Base-by-base conservation (phyloP, 2,888 invertebrate genomes). In the Spisula solida region DNA sequence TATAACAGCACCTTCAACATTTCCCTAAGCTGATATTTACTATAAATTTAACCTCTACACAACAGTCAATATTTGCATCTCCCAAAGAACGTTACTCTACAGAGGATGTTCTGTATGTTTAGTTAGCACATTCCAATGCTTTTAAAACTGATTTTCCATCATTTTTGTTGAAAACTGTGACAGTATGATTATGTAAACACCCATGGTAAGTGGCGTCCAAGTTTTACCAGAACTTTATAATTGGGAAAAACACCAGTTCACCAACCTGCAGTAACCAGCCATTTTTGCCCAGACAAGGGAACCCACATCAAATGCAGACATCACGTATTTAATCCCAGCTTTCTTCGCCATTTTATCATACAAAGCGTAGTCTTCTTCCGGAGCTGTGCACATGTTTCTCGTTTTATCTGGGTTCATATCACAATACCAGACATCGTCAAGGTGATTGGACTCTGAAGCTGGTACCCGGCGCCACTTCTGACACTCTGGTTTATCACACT, bases 261-360 rank as follows among this genome's bases (percentile, higher is more conserved):
- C 48, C 60, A 90, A 95, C 96, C 94, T 95, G 91, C 95, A 95
- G 87, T 95, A 96, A 31, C 96, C 96, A 60, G 93, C 70, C 91
- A 95, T 94, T 90, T 95, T 96, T 20, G 96, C 95, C 96, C 95
- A 96, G 25, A 96, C 96, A 34, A 96, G 92, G 0, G 93, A 88
- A 2, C 96, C 96, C 25, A 92, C 93, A 25, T 89, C 82, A 14
- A 96, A 84, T 55, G 90, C 88, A 1, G 96, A 95, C 89, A 94
- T 92, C 10, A 95, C 92, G 91, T 94, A 95, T 83, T 93, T 94
- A 34, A 95, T 92, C 2, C 95, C 94, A 31, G 93, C 93, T 75
- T 93, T 94, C 47, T 91, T 91, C 0, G 95, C 95, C 85, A 94
- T 90, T 82, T 92, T 93, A 86, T 95, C 95, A 89, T 94, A 95